Base-by-base conservation (phyloP, 2,113 vertebrate species). In the Labrus mixtus region DNA sequence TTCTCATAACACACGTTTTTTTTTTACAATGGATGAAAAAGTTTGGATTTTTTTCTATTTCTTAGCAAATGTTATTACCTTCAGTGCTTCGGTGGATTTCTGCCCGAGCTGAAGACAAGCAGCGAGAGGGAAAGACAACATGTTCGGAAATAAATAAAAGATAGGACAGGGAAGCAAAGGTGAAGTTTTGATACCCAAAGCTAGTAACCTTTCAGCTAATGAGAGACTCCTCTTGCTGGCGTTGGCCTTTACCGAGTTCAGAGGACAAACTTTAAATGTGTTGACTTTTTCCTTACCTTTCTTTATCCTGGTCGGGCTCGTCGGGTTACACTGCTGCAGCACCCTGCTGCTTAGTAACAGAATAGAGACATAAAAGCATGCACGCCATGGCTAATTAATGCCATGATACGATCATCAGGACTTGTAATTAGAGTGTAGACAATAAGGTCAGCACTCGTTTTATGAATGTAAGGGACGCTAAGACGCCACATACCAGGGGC, bases 131-230 rank as follows among this genome's bases (percentile, higher is more conserved):
- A 29, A 66, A 50, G 50, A 58, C 48, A 29, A 73, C 53, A 37
- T 25, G 3, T 17, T 6, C 61, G 20, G 62, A 33, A 25, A 80
- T 60, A 77, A 68, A 69, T 68, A 55, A 69, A 68, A 65, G n/a
- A 20, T 43, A 59, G 29, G 46, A 66, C 54, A 54, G 56, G 55
- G 57, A 77, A 53, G 57, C 15, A 71, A 78, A 78, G 84, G 53
- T 76, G 75, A 84, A 17, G 53, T 78, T 84, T 78, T 85, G 67
- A 82, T 82, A 72, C 53, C 67, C 67, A 55, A 25, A 77, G 71
- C 62, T 68, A 23, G 81, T 85, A 88, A 89, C 86, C 85, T 88
- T 90, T 89, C 62, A 72, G 82, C 58, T 88, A 91, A 87, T 91
- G 87, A 90, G 73, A 84, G 84, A 62, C 62, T 81, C 48, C 22